Evolutionary conservation across 2,888 invertebrate genomes (phyloP), one percentile per base, ranked within the genome.

Genomic region (Dryadula phaetusa): DNA sequence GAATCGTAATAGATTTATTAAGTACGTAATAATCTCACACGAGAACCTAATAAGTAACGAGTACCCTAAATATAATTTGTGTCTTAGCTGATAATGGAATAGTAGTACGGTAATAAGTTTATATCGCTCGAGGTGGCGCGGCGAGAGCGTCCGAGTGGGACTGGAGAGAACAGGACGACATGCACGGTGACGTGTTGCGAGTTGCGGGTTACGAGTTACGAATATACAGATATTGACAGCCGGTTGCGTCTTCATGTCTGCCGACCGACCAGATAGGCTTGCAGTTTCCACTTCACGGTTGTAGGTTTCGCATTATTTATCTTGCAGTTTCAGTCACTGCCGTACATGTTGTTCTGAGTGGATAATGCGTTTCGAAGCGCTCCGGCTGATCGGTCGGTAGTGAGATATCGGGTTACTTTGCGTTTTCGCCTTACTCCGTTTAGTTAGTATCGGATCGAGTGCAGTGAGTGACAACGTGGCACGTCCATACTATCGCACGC

Each of bases 1-100:
- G 90, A 92, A 90, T 86, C 88, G 89, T 91, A 88, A 91, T 91
- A 92, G 90, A 85, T 84, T 89, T 88, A 87, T 86, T 90, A 90
- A 90, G 86, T 88, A 79, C 78, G 81, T 87, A 88, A 87, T 90
- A 90, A 87, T 91, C 90, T 91, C 90, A 83, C 80, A 84, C 71
- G 90, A 90, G 87, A 89, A 66, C 83, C 76, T 89, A 88, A 87
- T 88, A 86, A 87, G 75, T 89, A 90, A 88, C 83, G 83, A 84
- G 81, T 87, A 90, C 87, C 82, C 76, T 90, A 90, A 64, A 90
- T 88, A 92, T 92, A 91, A 92, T 92, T 92, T 91, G 91, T 91
- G 92, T 92, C 88, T 67, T 92, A 92, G 92, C 85, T 88, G 85
- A 85, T 91, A 92, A 89, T 86, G 84, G 81, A 87, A 88, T 85